Percentiles rank a stretch among this genome's conserved stretches.
phyloP scores from a whole-genome alignment of 2,888 invertebrate species.

The Homarus gammarus region DNA sequence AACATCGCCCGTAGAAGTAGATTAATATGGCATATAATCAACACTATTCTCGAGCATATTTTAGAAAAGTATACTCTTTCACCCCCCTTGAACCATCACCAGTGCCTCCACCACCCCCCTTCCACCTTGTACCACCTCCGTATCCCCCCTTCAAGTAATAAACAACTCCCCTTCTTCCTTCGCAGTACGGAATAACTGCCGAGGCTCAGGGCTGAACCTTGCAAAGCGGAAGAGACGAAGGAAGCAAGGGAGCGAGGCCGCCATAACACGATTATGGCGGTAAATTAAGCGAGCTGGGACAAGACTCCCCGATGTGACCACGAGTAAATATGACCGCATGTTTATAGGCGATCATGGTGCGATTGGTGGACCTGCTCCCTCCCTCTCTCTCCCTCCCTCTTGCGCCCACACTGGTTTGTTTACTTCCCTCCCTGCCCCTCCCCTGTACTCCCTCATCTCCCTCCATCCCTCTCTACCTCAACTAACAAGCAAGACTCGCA shows the following conservation, averaged over 20 bases:
- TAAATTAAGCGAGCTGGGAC: conserved; percentile 42
- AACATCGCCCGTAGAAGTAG: conserved; percentile 31
- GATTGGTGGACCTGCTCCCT: conserved; percentile 12
- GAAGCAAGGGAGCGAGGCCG: not conserved
- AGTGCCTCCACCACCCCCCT: not conserved
- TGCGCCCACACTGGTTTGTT: not conserved
- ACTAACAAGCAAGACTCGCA: too few species aligned
- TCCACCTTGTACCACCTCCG: not conserved
- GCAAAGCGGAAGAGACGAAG: not conserved
- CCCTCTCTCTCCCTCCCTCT: not conserved
- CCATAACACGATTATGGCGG: conserved; percentile 43
- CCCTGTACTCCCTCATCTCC: too few species aligned
- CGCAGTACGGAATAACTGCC: not conserved
- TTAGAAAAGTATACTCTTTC: not conserved
- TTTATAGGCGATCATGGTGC: conserved; percentile 39
- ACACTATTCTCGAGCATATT: not conserved
- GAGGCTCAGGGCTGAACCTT: conserved; percentile 3
- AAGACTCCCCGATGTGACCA: conserved; percentile 37
- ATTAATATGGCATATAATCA: conserved; percentile 22
- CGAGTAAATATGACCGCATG: conserved; percentile 29
- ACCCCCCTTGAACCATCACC: not conserved
- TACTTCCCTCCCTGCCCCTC: too few species aligned
- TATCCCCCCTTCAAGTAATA: too few species aligned
- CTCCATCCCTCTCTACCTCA: too few species aligned
- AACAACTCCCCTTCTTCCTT: too few species aligned